phyloP scores from a whole-genome alignment of 2,888 invertebrate species.

The Agapetus fuscipes region DNA sequence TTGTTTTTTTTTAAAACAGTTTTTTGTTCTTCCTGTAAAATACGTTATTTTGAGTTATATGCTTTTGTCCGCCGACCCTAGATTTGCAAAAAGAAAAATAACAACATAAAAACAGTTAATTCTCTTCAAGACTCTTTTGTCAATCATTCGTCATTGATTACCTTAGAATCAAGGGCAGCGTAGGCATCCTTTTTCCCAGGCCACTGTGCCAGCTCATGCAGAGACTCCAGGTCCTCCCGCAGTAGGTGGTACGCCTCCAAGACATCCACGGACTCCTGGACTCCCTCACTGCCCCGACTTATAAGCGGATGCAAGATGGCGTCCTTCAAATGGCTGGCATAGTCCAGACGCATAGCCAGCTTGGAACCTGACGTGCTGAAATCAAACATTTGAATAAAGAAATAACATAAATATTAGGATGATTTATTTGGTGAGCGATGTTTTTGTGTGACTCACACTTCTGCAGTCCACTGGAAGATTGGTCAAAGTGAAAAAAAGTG shows the following conservation, averaged over 20 bases:
- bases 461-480: neutral
- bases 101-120: no score
- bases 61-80: no score
- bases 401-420: no score
- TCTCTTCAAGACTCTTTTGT: no score
- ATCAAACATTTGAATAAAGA: constrained; percentile 15
- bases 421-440: no score
- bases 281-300: constrained; percentile 59
- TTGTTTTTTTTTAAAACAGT: no score
- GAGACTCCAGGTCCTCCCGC: constrained; percentile 84
- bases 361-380: constrained; percentile 70
- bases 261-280: constrained; percentile 57
- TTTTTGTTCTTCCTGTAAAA: no score
- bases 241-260: constrained; percentile 79
- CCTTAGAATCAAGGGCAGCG: constrained; percentile 65
- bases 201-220: constrained; percentile 82
- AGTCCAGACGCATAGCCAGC: constrained; percentile 78
- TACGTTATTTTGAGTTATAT: no score
- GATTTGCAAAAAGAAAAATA: no score
- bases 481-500: no score
- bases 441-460: neutral
- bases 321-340: constrained; percentile 67
- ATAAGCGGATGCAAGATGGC: constrained; percentile 69
- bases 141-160: no score
- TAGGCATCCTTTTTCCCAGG: constrained; percentile 68